Evolutionary conservation across 2,888 invertebrate genomes (phyloP), one percentile per base, ranked within the genome.

Genomic region (Diachrysia chrysitis): DNA sequence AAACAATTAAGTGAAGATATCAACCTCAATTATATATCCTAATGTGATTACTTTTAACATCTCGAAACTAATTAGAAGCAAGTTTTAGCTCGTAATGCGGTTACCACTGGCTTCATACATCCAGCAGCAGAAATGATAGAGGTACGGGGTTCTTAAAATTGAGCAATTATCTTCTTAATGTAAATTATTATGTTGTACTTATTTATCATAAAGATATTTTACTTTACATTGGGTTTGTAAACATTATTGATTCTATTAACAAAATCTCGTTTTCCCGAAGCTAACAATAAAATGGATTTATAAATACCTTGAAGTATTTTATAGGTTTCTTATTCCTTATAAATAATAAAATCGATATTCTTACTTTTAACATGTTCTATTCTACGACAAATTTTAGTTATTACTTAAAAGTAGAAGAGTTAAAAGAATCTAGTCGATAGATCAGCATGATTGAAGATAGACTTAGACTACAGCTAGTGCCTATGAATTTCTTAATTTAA

Each of bases 261-360:
- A 73, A 55, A 76, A 80, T 80, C 69, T 66, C 73, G 71, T 77
- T 72, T 73, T 63, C 69, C 66, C 73, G 67, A 82, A 81, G 76
- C 76, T 81, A 74, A 82, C 78, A 76, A 77, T 83, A 81, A 78
- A 76, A 74, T 69, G 69, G 70, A 71, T 71, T 76, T 74, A 73
- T 82, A 76, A 78, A 83, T 81, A 86, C 82, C 72, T 81, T 82
- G 80, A 75, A 84, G 85, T 81, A 81, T 75, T 76, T 78, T 63
- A 79, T 84, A 83, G 71, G 83, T 83, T 82, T 78, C 79, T 80
- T 66, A 76, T 75, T 85, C 85, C 92, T 91, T 93, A 93, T 87
- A 89, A 89, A 90, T 92, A 92, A 90, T 93, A 94, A 93, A 94
- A 94, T 94, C 93, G 93, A 91, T 92, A 90, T 87, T 86, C 85